phyloP scores from a whole-genome alignment of 2,888 invertebrate species.

The Sminthurides aquaticus region DNA sequence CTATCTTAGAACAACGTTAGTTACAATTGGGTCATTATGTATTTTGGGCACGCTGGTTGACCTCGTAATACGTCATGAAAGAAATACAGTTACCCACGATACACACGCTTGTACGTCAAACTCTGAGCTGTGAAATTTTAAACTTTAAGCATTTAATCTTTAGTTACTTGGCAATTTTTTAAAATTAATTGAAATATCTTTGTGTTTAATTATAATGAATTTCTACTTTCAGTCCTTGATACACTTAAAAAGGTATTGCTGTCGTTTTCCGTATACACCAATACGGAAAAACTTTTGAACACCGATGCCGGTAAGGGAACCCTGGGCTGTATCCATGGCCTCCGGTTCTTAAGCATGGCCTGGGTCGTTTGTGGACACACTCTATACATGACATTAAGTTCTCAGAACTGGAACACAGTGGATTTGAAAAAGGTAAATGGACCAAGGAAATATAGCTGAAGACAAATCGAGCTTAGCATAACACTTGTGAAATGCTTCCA shows the following conservation, averaged over 20 bases:
- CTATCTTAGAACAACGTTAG: no score
- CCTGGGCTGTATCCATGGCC: constrained; percentile 11
- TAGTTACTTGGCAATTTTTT: no score
- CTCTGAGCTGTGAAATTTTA: no score
- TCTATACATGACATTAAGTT: background rate
- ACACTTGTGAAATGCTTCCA: background rate
- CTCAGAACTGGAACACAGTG: background rate
- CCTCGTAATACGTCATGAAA: no score
- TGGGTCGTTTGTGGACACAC: constrained; percentile 18
- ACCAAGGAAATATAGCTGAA: background rate
- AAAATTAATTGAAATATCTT: no score
- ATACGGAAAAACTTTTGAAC: background rate
- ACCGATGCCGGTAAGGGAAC: background rate
- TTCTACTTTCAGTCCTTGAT: no score
- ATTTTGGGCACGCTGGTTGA: no score
- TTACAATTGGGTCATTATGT: no score
- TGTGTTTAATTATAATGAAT: no score
- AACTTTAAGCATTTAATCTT: no score
- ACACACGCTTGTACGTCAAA: no score
- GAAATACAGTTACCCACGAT: no score
- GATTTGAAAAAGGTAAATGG: background rate
- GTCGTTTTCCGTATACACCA: background rate
- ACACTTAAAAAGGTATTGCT: background rate
- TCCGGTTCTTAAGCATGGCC: constrained; percentile 16
- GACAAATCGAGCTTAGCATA: background rate